Conservation (phyloP, 2,888 invertebrate species). For the Brachypalpus laphriformis region DNA sequence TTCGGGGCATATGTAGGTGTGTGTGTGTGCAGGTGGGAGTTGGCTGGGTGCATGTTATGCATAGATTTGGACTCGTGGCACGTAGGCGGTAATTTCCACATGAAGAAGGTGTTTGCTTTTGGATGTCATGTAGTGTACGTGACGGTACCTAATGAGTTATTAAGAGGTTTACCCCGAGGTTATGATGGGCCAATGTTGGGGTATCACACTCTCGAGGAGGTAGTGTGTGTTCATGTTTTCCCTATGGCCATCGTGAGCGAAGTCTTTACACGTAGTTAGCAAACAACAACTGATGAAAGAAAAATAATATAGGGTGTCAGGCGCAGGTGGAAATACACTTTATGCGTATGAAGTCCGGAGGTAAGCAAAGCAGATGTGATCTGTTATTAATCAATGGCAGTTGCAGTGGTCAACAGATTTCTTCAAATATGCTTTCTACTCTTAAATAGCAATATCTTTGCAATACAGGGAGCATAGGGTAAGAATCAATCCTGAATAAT, state of each 20-base stretch:
- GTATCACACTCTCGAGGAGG: background rate
- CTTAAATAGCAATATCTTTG: too few species aligned
- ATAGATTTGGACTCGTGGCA: conserved; percentile 38
- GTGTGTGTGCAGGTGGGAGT: background rate
- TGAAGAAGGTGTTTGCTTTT: conserved; percentile 53
- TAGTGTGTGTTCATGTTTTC: background rate
- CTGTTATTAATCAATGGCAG: too few species aligned
- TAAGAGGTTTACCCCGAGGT: conserved; percentile 55
- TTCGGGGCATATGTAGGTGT: background rate
- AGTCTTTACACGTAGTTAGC: conserved; percentile 22
- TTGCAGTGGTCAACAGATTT: too few species aligned
- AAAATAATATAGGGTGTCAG: background rate
- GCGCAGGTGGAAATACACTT: background rate
- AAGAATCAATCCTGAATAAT: too few species aligned
- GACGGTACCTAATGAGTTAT: conserved; percentile 65
- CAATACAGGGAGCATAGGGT: too few species aligned
- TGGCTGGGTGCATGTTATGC: conserved; percentile 17
- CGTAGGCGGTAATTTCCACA: conserved; percentile 44
- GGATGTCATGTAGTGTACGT: conserved; percentile 56
- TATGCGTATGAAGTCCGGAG: too few species aligned
- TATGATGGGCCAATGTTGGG: conserved; percentile 22
- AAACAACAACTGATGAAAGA: background rate
- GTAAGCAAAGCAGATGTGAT: background rate
- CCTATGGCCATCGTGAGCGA: background rate
- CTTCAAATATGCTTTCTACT: too few species aligned